Conservation (phyloP, 2,888 invertebrate species). For the Netelia melanura region DNA sequence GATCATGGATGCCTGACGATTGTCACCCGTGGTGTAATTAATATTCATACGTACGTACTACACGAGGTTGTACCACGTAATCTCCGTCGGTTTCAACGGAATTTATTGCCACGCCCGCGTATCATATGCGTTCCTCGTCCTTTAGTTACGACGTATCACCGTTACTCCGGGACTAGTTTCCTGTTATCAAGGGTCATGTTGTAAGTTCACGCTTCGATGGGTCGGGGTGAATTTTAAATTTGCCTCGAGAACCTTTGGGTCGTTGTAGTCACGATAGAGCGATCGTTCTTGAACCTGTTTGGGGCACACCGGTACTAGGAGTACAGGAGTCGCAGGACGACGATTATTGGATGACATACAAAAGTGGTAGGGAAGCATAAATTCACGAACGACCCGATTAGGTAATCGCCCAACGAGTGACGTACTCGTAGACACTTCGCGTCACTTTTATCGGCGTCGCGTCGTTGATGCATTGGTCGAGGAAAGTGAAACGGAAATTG, state of each 20-base stretch:
- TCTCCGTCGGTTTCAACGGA: background rate
- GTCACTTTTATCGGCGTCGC: background rate
- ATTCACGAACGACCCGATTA: conserved; percentile 67
- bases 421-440: background rate
- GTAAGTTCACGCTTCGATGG: background rate
- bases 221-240: background rate
- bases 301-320: conserved; percentile 79
- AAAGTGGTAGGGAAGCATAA: conserved; percentile 84
- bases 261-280: conserved; percentile 69
- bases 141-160: background rate
- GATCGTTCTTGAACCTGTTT: conserved; percentile 75
- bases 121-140: background rate
- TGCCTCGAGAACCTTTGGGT: background rate
- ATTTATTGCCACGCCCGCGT: background rate
- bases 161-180: background rate
- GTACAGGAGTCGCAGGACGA: conserved; percentile 73
- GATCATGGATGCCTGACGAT: conserved; percentile 78
- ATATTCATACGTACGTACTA: conserved; percentile 81
- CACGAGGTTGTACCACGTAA: conserved; percentile 36
- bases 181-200: background rate
- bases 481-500: conserved; percentile 15
- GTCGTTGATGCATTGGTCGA: background rate
- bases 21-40: conserved; percentile 84
- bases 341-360: conserved; percentile 84
- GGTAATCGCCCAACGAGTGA: background rate